A percentile compares a stretch with the other conserved stretches of the same genome.
These are phyloP conservation scores for Armadillidium nasatum DNA, from an alignment of 1,140 invertebrate genomes.

Conservation along the genomic window DNA sequence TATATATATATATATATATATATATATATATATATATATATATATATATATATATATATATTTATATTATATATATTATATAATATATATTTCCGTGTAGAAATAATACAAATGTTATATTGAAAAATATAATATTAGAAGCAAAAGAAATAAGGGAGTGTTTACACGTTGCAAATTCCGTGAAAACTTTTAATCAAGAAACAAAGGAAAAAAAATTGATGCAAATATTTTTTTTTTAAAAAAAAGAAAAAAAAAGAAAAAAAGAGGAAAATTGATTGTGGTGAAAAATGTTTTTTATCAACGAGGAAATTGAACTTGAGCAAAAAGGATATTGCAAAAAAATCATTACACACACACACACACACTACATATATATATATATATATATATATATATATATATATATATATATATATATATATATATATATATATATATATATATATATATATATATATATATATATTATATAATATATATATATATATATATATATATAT, in stretches of 20 bases:
- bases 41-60: too few relatives aligned
- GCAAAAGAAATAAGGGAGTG: too few relatives aligned
- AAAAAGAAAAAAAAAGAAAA: not conserved
- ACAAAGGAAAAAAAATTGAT: not conserved
- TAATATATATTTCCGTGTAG: too few relatives aligned
- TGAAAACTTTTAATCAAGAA: too few relatives aligned
- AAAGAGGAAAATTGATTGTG: not conserved
- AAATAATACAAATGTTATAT: too few relatives aligned
- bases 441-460: not conserved
- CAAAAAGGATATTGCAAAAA: not conserved
- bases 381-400: conserved; percentile 6
- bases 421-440: conserved; percentile 6
- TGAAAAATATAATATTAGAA: too few relatives aligned
- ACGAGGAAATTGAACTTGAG: not conserved
- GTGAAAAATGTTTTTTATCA: not conserved
- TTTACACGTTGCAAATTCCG: too few relatives aligned
- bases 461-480: not conserved
- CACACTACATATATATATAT: not conserved
- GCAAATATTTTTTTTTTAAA: not conserved
- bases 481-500: too few relatives aligned
- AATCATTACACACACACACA: not conserved
- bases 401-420: conserved; percentile 6
- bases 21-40: too few relatives aligned
- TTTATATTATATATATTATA: too few relatives aligned
- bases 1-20: too few relatives aligned